Conservation (phyloP, 2,888 invertebrate species). For the Drosophila eohydei region DNA sequence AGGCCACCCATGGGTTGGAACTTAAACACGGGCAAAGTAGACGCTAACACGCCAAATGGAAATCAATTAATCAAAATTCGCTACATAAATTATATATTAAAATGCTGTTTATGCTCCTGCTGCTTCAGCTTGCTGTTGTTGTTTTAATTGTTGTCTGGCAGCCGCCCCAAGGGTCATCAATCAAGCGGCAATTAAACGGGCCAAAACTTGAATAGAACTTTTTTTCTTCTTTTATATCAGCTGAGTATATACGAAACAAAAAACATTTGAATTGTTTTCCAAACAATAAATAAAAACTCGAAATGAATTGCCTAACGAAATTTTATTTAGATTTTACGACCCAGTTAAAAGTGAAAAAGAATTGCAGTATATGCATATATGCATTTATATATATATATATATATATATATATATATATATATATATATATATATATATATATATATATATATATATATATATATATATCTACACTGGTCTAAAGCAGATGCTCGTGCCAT, state of each 20-base stretch:
- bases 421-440: neutral
- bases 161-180: constrained; percentile 61
- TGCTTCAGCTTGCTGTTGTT: neutral
- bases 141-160: constrained; percentile 33
- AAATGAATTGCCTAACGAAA: constrained; percentile 14
- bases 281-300: constrained; percentile 27
- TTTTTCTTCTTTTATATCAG: constrained; percentile 17
- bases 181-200: constrained; percentile 63
- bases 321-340: constrained; percentile 42
- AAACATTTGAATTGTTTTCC: constrained; percentile 49
- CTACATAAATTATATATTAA: constrained; percentile 80
- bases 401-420: no score
- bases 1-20: neutral
- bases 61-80: constrained; percentile 76
- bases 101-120: constrained; percentile 50
- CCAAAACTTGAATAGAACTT: constrained; percentile 12
- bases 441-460: neutral
- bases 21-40: neutral
- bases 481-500: neutral
- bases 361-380: neutral
- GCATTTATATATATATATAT: neutral
- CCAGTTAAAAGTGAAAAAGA: constrained; percentile 2
- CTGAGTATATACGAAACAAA: constrained; percentile 27
- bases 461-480: neutral
- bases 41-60: constrained; percentile 60